Base-by-base conservation (phyloP, 1,140 invertebrate species). In the Bombus fervidus region DNA sequence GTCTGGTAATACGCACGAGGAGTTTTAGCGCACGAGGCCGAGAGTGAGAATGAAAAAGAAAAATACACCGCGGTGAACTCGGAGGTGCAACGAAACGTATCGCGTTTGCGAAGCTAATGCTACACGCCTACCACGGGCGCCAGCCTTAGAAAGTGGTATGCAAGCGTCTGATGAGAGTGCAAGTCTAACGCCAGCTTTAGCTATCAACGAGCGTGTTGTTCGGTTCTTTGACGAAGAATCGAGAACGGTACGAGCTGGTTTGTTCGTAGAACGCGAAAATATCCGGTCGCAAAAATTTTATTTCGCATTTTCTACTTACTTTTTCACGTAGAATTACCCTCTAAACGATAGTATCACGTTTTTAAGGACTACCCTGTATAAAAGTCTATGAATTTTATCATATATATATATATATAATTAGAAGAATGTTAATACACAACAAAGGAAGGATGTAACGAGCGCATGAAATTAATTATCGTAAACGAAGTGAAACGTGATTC, bases 111-210 rank as follows among this genome's bases (percentile, higher is more conserved):
- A 57, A 37, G 47, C 75, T 79, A 79, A 84, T 84, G 64, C 75
- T n/a, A 53, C 69, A 84, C 82, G 75, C 82, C 82, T 84, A 84
- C 62, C 82, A 79, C 37, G 39, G 82, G 82, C 82, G 82, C 82
- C 75, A 71, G 75, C 34, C 75, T 77, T 84, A 79, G 82, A 84
- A 84, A 84, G 82, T 84, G 64, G 82, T 71, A 77, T 84, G 81
- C 41, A 59, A 43, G 43, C 47, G 22, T 34, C 18, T 53, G 82
- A 84, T 53, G 81, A 83, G 81, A 83, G 81, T 76, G 81, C 72
- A 83, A 83, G 81, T 66, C 59, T 66, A 76, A 59, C 81, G 81
- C 72, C 80, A 64, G 80, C 53, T 62, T 74, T 64, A 82, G 72
- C 59, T 31, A 75, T 64, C 80, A 59, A 43, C 80, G 53, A 28